Conservation (phyloP, 2,113 vertebrate genomes). For the Casuarius casuarius region DNA sequence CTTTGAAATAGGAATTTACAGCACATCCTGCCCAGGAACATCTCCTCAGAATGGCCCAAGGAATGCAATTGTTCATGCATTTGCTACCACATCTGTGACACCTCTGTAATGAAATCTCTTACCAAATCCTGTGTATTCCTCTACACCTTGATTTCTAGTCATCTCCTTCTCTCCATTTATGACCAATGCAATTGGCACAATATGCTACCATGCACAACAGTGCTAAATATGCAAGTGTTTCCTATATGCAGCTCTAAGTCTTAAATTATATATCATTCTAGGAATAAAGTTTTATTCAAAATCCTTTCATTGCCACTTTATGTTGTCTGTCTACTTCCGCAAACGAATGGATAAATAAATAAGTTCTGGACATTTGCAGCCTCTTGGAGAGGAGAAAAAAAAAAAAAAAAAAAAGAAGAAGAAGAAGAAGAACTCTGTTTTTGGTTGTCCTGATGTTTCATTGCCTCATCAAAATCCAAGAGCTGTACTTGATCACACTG, state of each 20-base stretch:
- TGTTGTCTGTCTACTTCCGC: background rate
- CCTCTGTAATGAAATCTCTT: background rate
- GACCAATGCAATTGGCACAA: background rate
- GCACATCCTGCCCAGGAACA: background rate
- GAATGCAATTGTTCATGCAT: background rate
- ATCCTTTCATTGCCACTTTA: background rate
- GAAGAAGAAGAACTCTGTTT: background rate
- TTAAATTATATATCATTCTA: background rate
- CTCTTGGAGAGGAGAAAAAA: background rate
- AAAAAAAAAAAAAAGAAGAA: background rate
- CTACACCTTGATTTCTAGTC: background rate
- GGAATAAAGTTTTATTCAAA: background rate
- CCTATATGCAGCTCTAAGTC: background rate
- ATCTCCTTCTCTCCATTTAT: background rate
- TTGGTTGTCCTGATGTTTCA: background rate
- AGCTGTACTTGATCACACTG: background rate
- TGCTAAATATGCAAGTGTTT: background rate
- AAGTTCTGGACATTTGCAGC: background rate
- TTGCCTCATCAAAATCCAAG: background rate
- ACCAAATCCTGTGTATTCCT: background rate
- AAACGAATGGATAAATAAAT: background rate
- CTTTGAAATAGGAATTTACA: background rate
- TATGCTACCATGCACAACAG: background rate
- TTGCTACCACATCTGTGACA: background rate
- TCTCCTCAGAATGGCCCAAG: background rate